Evolutionary conservation across 2,797 vertebrate species (phyloP).

Genomic region (Spinus olivaceus): DNA sequence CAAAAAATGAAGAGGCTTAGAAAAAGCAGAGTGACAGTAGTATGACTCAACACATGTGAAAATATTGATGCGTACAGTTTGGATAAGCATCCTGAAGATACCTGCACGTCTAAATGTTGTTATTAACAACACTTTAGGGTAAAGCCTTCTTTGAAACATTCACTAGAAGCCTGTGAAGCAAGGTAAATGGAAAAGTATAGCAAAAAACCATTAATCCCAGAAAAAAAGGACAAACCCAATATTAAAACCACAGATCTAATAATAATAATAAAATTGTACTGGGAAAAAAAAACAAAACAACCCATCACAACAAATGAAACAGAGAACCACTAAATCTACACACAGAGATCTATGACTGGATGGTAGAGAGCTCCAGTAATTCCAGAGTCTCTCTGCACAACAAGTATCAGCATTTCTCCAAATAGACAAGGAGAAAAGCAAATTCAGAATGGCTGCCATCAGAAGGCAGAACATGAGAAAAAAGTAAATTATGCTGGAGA

Average conservation of each 20-base stretch:
- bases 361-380: not conserved
- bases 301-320: not conserved
- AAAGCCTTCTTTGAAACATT: not conserved
- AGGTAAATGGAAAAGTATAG: not conserved
- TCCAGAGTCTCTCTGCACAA: not conserved
- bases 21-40: not conserved
- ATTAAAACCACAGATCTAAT: not conserved
- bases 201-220: not conserved
- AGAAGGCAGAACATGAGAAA: not conserved
- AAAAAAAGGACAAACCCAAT: not conserved
- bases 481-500: not conserved
- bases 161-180: not conserved
- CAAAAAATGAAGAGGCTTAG: not conserved
- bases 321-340: not conserved
- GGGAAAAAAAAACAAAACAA: not conserved
- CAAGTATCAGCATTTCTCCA: not conserved
- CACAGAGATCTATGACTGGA: not conserved
- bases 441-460: not conserved
- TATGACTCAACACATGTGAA: not conserved
- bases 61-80: not conserved
- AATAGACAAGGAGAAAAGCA: not conserved
- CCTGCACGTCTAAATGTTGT: not conserved
- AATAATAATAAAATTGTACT: not conserved
- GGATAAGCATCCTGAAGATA: not conserved
- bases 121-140: not conserved